phyloP scores from a whole-genome alignment of 2,888 invertebrate genomes.

The Dermolepida albohirtum region DNA sequence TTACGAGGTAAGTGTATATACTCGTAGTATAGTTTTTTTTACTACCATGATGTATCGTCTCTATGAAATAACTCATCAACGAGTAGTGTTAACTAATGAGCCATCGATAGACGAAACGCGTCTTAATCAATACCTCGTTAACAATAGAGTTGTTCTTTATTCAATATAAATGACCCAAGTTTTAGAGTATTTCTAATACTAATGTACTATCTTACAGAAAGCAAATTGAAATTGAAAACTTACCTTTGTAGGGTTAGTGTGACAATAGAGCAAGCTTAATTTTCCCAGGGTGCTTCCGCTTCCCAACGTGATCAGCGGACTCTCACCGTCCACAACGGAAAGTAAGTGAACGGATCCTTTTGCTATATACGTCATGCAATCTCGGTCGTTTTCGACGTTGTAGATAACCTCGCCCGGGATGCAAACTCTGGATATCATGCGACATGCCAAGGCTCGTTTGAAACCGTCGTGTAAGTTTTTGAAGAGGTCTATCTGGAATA shows the following conservation, averaged over 20 bases:
- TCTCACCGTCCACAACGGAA: slow-evolving; percentile 68
- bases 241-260: slow-evolving; percentile 55
- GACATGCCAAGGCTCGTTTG: slow-evolving; percentile 42
- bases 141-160: no score
- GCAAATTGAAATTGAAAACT: no score
- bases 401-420: slow-evolving; percentile 44
- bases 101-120: no score
- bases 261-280: slow-evolving; percentile 65
- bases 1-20: no score
- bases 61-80: no score
- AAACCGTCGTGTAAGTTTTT: slow-evolving; percentile 44
- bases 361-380: slow-evolving; percentile 64
- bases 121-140: no score
- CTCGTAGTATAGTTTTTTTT: no score
- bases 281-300: slow-evolving; percentile 69
- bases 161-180: no score
- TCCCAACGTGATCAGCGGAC: slow-evolving; percentile 68
- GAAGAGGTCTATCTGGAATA: slow-evolving; percentile 45
- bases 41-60: no score
- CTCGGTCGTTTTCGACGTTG: slow-evolving; percentile 18
- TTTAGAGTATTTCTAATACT: no score
- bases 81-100: no score
- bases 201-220: no score
- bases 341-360: slow-evolving; percentile 67
- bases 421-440: slow-evolving; percentile 44